Conservation (phyloP, 2,797 vertebrate species). For the Esox masquinongy region DNA sequence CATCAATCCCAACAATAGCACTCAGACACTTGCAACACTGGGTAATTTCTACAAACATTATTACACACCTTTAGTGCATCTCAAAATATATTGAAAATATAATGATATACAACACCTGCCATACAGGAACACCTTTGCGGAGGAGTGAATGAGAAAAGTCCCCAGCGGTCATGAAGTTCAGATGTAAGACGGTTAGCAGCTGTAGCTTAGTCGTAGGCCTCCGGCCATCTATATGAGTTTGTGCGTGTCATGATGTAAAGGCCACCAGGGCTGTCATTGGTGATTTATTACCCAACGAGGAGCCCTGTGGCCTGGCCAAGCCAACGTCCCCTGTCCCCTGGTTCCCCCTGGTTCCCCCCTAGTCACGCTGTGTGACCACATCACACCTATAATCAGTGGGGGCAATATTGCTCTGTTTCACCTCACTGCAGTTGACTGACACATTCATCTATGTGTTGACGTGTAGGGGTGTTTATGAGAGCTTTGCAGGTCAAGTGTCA, state of each 20-base stretch:
- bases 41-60: conserved; percentile 42
- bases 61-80: neutral
- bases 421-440: conserved; percentile 66
- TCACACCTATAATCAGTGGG: conserved; percentile 59
- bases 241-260: conserved; percentile 46
- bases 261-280: conserved; percentile 63
- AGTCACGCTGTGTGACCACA: conserved; percentile 47
- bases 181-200: neutral
- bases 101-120: neutral
- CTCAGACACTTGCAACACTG: conserved; percentile 44
- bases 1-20: conserved; percentile 59
- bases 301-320: conserved; percentile 51
- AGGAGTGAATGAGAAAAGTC: neutral
- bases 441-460: conserved; percentile 66
- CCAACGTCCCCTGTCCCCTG: conserved; percentile 20
- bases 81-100: neutral
- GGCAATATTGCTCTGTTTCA: conserved; percentile 61
- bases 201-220: neutral
- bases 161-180: neutral
- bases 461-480: conserved; percentile 45
- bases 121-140: neutral
- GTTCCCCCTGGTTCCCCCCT: conserved; percentile 21
- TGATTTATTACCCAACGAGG: conserved; percentile 71
- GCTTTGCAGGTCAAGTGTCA: conserved; percentile 58
- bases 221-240: neutral